Conservation (phyloP, 2,888 invertebrate genomes). For the Isoperla grammatica region DNA sequence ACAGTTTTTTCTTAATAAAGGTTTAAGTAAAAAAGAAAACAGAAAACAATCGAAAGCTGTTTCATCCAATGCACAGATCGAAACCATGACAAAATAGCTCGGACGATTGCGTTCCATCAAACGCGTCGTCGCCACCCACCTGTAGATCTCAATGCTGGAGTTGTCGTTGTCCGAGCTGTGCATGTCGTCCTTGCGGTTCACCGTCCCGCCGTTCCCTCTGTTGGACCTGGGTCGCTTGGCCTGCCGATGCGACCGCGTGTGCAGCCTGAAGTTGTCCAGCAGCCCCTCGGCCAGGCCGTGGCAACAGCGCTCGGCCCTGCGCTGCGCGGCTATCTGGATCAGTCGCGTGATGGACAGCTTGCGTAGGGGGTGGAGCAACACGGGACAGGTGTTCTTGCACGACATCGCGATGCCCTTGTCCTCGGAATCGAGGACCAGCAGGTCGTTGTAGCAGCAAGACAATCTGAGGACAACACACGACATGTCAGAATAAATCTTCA, state of each 20-base stretch:
- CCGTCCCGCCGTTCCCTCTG: constrained; percentile 11
- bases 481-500: no score
- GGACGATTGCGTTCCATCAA: no score
- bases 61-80: no score
- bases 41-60: no score
- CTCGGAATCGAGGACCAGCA: constrained; percentile 46
- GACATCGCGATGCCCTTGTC: constrained; percentile 54
- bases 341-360: constrained; percentile 67
- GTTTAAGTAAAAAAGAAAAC: no score
- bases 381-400: constrained; percentile 72
- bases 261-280: constrained; percentile 58
- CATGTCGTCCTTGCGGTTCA: not conserved
- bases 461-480: constrained; percentile 47
- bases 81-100: no score
- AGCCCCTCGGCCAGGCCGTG: constrained; percentile 65
- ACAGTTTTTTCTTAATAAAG: no score
- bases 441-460: constrained; percentile 56
- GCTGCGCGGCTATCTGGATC: constrained; percentile 61
- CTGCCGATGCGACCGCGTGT: constrained; percentile 41
- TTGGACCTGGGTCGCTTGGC: not conserved
- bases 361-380: constrained; percentile 61
- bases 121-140: constrained; percentile 44
- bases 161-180: constrained; percentile 47
- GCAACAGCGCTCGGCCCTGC: constrained; percentile 63
- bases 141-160: constrained; percentile 66